Base-by-base conservation (phyloP, 1,140 invertebrate species). In the Scaptomyza hsui region DNA sequence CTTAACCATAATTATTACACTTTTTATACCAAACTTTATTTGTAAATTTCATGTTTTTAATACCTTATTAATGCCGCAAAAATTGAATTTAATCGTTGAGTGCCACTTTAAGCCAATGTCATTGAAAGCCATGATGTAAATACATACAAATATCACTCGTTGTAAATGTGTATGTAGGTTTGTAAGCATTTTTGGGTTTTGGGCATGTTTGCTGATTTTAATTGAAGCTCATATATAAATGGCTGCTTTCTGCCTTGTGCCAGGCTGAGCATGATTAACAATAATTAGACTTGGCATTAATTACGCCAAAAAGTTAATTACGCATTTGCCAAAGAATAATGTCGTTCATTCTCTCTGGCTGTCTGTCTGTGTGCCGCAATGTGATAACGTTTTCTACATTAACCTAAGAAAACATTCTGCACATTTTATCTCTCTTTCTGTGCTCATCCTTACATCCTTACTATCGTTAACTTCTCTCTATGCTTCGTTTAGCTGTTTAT, bases 281-380 rank as follows among this genome's bases (percentile, higher is more conserved):
- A 90, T 90, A 90, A 90, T 90, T 90, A 90, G 89, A 86, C 67
- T 89, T 82, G 89, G 89, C 89, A 90, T 90, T 90, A 90, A 90
- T 90, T 90, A 86, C 81, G 89, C 89, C 85, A 85, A 90, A 90
- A 90, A 90, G 89, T 90, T 90, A 90, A 90, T 89, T 88, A 69
- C 78, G 78, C 78, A 88, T 63, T 29, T 63, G 72, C 67, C 60
- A 70, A 74, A 74, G 70, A 68, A 67, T 72, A 68, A 72, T 73
- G 62, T 68, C 56, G 68, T 68, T 41, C 63, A 41, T 64, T 29
- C 26, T 4, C 0, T 24, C 24, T 5, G 3, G 4, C 1, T 24
- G 0, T 24, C 24, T 24, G 24, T 24, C 5, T 62, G 56, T 67
- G 63, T 60, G 41, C 10, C 52, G 41, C 37, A 19, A 19, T 37